phyloP scores from a whole-genome alignment of 2,113 vertebrate genomes.

The Circaetus cinerascens region DNA sequence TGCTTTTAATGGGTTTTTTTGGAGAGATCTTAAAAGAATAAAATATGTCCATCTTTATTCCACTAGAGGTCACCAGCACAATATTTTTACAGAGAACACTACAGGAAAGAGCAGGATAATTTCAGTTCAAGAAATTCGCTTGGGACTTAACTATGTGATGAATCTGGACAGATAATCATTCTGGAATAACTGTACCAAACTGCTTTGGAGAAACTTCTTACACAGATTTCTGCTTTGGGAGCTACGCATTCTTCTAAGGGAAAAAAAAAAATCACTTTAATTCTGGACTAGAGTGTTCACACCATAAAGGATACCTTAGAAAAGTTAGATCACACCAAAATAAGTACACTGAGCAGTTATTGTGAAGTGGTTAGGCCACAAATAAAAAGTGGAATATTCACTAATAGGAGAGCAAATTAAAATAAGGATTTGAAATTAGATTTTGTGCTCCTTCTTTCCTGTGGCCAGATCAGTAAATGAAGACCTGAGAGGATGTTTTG shows the following conservation, averaged over 20 bases:
- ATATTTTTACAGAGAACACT: background rate
- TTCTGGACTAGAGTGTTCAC: background rate
- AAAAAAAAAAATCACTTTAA: background rate
- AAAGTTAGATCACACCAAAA: background rate
- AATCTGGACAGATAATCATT: background rate
- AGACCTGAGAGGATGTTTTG: background rate
- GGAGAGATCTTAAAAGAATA: background rate
- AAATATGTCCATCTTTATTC: background rate
- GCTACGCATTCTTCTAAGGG: background rate
- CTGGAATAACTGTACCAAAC: background rate
- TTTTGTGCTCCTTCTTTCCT: background rate
- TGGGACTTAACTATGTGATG: background rate
- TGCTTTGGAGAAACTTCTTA: background rate
- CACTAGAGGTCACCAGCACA: conserved; percentile 56
- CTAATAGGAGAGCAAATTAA: background rate
- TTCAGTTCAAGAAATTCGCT: background rate
- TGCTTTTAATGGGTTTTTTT: background rate
- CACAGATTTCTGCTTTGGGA: background rate
- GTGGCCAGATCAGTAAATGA: background rate
- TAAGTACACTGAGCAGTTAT: background rate
- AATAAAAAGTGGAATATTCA: background rate
- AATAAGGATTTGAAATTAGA: background rate
- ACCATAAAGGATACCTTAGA: background rate
- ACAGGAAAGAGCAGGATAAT: background rate
- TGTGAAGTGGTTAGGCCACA: background rate